A percentile compares a stretch with the other conserved stretches of the same genome.
Conservation (phyloP, 2,113 vertebrate species). For the Lamprotornis superbus region DNA sequence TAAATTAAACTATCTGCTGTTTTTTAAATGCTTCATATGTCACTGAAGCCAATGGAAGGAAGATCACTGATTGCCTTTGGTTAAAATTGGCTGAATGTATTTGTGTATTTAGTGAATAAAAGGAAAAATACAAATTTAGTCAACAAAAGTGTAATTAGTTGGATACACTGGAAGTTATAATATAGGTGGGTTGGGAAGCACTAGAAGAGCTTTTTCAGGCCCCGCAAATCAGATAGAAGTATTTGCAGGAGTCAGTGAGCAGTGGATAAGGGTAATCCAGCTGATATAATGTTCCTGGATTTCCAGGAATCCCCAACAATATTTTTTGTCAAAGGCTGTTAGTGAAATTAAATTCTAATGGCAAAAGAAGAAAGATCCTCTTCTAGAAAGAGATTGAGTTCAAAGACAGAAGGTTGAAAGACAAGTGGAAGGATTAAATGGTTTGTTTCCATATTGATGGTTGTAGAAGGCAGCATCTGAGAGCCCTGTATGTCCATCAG, state of each 20-base stretch:
- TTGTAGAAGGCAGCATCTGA: background rate
- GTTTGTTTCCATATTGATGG: background rate
- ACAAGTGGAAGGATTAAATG: background rate
- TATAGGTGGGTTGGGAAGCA: background rate
- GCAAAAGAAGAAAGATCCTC: background rate
- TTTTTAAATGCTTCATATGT: background rate
- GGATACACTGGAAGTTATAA: background rate
- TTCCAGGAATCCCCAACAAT: background rate
- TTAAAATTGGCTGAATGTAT: background rate
- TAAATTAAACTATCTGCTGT: background rate
- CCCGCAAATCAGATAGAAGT: background rate
- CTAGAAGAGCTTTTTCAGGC: background rate
- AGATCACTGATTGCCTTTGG: background rate
- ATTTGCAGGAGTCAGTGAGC: background rate
- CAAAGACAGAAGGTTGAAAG: background rate
- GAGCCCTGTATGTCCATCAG: background rate
- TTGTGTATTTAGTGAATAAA: background rate
- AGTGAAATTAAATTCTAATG: background rate
- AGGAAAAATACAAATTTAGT: background rate
- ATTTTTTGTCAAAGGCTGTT: background rate
- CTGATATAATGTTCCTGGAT: background rate
- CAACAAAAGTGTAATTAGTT: background rate
- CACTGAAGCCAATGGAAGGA: background rate
- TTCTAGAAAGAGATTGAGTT: background rate
- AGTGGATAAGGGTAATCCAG: background rate